These are phyloP conservation scores for Loxodonta africana DNA, from an alignment of 2,113 vertebrate species.

Conservation along the genomic window DNA sequence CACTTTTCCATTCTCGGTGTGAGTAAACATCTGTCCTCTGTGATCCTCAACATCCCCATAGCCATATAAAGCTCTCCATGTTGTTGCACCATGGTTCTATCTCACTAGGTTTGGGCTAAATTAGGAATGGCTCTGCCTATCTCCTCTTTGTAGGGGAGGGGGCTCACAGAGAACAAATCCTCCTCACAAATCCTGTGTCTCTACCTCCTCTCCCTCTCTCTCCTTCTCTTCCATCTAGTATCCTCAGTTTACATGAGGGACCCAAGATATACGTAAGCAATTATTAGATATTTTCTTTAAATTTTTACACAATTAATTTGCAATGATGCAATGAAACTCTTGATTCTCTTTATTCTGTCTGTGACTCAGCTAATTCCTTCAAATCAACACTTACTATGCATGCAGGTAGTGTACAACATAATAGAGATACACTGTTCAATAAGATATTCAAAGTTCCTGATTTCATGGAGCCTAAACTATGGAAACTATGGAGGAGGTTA, in stretches of 20 bases:
- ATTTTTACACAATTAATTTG: constrained; percentile 1
- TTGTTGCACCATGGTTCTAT: neutral
- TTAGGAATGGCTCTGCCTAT: neutral
- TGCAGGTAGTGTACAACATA: neutral
- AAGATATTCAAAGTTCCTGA: neutral
- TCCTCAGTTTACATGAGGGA: neutral
- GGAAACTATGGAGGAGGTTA: neutral
- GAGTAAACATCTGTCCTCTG: neutral
- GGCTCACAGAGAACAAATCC: neutral
- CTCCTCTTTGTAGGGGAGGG: neutral
- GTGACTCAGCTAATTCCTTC: constrained; percentile 3
- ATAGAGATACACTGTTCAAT: neutral
- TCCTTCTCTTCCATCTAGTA: neutral
- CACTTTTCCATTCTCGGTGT: neutral
- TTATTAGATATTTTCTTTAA: constrained; percentile 19
- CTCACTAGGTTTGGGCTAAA: neutral
- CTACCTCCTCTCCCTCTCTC: neutral
- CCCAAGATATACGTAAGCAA: neutral
- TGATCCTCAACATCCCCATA: neutral
- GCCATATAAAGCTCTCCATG: neutral
- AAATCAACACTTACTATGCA: neutral
- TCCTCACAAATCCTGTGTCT: neutral
- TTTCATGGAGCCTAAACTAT: neutral
- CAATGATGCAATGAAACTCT: neutral
- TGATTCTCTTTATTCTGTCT: neutral